These are phyloP conservation scores for Phortica variegata DNA, from an alignment of 1,140 invertebrate species.

Conservation along the genomic window DNA sequence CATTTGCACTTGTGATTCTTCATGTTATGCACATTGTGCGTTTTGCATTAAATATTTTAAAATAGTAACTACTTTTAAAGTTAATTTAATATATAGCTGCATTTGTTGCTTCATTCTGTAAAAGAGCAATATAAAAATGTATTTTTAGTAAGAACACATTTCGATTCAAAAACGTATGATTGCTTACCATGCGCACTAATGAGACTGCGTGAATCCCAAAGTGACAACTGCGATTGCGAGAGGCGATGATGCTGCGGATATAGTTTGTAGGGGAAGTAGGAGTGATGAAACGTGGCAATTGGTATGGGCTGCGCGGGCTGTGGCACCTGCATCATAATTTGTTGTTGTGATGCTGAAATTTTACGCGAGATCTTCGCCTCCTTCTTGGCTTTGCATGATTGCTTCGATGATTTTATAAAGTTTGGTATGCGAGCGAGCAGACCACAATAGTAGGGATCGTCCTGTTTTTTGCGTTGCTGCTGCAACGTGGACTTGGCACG, in stretches of 20 bases:
- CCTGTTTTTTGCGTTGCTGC: slow-evolving; percentile 59
- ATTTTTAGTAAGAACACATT: not conserved
- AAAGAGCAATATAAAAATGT: not conserved
- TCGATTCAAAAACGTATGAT: not conserved
- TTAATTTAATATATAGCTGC: too few species aligned
- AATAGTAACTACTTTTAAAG: too few species aligned
- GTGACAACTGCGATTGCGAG: slow-evolving; percentile 50
- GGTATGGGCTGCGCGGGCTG: slow-evolving; percentile 41
- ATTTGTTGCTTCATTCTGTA: too few species aligned
- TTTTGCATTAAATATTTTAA: too few species aligned
- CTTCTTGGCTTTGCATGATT: slow-evolving; percentile 41
- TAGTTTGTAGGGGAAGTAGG: slow-evolving; percentile 51
- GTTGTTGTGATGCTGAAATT: slow-evolving; percentile 45
- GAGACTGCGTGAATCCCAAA: slow-evolving; percentile 55
- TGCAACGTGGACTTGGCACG: slow-evolving; percentile 29
- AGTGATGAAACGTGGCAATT: slow-evolving; percentile 49
- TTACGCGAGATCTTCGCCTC: slow-evolving; percentile 51
- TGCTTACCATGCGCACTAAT: slow-evolving; percentile 53
- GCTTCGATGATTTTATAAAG: slow-evolving; percentile 64
- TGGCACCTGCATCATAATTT: slow-evolving; percentile 17
- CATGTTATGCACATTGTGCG: too few species aligned
- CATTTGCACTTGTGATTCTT: too few species aligned
- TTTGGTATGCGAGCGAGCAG: slow-evolving; percentile 78
- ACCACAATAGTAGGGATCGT: slow-evolving; percentile 84
- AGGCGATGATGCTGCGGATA: slow-evolving; percentile 49